Percentiles rank a stretch among this genome's conserved stretches.
These are phyloP conservation scores for Nymphalis urticae DNA, from an alignment of 2,888 invertebrate genomes.

Conservation along the genomic window DNA sequence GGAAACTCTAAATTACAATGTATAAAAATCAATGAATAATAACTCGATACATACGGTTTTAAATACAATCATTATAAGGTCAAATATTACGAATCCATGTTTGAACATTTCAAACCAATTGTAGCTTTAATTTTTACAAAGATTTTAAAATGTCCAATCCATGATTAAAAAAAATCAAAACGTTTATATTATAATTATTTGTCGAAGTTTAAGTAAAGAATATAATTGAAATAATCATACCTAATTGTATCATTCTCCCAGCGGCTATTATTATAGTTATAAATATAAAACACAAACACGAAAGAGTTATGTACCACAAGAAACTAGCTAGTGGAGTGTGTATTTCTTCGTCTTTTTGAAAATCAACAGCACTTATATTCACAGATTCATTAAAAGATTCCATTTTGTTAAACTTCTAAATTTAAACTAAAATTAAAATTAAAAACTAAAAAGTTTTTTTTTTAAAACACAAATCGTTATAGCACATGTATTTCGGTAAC, in stretches of 20 bases:
- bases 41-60: too few species aligned
- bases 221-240: conserved; percentile 17
- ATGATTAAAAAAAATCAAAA: too few species aligned
- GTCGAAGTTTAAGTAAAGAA: neutral
- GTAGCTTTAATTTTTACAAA: too few species aligned
- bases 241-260: conserved; percentile 30
- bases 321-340: conserved; percentile 25
- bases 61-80: too few species aligned
- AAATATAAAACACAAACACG: conserved; percentile 29
- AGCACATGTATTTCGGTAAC: neutral
- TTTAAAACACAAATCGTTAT: neutral
- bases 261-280: conserved; percentile 18
- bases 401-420: conserved; percentile 24
- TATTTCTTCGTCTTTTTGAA: neutral
- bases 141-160: too few species aligned
- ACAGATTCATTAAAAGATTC: conserved; percentile 24
- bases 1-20: too few species aligned
- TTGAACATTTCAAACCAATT: too few species aligned
- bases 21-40: too few species aligned
- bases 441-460: neutral
- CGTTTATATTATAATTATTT: too few species aligned
- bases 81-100: too few species aligned
- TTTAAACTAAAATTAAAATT: neutral
- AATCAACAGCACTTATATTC: conserved; percentile 13
- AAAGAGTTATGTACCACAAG: conserved; percentile 32